Conservation (phyloP, 2,888 invertebrate genomes). For the Agapostemon virescens region DNA sequence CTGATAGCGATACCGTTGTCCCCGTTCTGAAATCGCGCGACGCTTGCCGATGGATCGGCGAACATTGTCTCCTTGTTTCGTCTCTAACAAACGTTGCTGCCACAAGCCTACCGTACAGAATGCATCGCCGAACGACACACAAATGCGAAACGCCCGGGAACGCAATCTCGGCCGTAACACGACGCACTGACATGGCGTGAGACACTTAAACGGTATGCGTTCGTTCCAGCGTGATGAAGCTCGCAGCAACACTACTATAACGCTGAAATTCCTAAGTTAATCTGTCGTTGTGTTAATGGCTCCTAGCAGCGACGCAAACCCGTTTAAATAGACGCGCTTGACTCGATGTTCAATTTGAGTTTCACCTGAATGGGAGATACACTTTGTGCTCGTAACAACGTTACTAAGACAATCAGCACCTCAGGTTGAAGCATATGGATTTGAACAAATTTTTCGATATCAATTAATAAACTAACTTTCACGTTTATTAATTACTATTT, state of each 20-base stretch:
- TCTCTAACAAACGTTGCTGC: constrained; percentile 42
- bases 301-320: background rate
- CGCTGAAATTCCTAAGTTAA: background rate
- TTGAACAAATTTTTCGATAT: too few relatives aligned
- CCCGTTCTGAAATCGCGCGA: constrained; percentile 6
- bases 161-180: constrained; percentile 57
- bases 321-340: background rate
- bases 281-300: background rate
- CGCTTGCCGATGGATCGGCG: constrained; percentile 28
- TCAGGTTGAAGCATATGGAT: too few relatives aligned
- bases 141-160: constrained; percentile 19
- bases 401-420: too few relatives aligned
- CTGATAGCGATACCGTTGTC: constrained; percentile 30
- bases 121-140: constrained; percentile 23
- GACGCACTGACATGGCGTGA: constrained; percentile 14
- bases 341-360: background rate
- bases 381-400: background rate
- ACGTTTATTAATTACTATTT: too few relatives aligned
- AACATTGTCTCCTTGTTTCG: constrained; percentile 33
- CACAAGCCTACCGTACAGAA: constrained; percentile 4
- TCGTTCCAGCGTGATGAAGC: background rate
- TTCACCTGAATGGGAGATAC: background rate
- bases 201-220: constrained; percentile 26
- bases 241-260: background rate
- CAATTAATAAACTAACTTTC: too few relatives aligned